phyloP scores from a whole-genome alignment of 2,113 vertebrate genomes.

The Aspiorhynchus laticeps region DNA sequence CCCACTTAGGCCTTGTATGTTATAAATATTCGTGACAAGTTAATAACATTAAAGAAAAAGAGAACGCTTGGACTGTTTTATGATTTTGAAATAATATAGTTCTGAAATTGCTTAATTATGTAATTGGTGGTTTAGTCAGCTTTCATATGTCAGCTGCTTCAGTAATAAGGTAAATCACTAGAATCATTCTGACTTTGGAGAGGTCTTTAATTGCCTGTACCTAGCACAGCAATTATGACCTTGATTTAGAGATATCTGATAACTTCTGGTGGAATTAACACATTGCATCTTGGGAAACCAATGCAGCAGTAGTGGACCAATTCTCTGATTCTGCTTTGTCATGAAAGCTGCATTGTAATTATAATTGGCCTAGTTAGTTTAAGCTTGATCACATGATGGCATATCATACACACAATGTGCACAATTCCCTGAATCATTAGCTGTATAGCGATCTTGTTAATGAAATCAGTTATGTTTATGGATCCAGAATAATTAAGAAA shows the following conservation, averaged over 20 bases:
- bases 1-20: neutral
- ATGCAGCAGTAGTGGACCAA: neutral
- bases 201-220: constrained; percentile 23
- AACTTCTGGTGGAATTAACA: neutral
- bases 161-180: constrained; percentile 34
- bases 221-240: neutral
- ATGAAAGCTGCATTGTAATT: neutral
- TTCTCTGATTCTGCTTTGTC: neutral
- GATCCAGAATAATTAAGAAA: neutral
- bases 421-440: neutral
- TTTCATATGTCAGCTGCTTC: constrained; percentile 4
- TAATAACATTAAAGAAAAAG: neutral
- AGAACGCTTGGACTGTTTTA: neutral
- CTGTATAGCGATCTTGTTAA: neutral
- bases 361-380: neutral
- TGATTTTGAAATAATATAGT: neutral
- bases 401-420: neutral
- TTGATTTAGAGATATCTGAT: constrained; percentile 41
- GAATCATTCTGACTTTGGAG: constrained; percentile 20
- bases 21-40: neutral
- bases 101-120: neutral
- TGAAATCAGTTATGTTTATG: neutral
- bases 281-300: neutral
- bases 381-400: neutral
- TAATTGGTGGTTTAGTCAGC: neutral